A percentile compares a stretch with the other conserved stretches of the same genome.
These are phyloP conservation scores for Pseudeuparius sepicola DNA, from an alignment of 2,888 invertebrate genomes.

Conservation along the genomic window DNA sequence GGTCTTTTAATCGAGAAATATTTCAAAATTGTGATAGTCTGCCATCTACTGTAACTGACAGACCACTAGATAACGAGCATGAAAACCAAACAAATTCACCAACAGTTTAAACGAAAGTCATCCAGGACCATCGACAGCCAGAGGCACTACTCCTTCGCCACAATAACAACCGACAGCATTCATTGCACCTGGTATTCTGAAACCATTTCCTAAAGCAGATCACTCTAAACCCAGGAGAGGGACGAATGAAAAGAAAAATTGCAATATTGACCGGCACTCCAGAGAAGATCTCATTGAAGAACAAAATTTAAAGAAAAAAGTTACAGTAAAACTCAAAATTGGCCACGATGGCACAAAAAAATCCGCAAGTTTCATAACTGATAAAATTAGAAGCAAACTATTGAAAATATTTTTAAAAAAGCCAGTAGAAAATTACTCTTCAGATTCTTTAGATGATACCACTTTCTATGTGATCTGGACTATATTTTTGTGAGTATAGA, in stretches of 20 bases:
- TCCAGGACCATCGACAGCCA: constrained; percentile 3
- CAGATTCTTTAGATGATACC: constrained; percentile 1
- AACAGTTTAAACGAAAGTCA: constrained; percentile 4
- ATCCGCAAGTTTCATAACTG: too few species aligned
- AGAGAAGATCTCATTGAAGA: too few species aligned
- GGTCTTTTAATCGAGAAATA: too few species aligned
- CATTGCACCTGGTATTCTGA: constrained; percentile 5
- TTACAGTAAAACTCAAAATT: constrained; percentile 5
- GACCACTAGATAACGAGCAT: constrained; percentile 6
- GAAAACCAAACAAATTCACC: background rate
- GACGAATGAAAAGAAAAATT: too few species aligned
- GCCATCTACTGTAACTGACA: constrained; percentile 10
- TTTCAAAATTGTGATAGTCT: constrained; percentile 3
- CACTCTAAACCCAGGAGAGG: constrained; percentile 1
- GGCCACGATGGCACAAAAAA: background rate
- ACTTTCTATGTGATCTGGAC: constrained; percentile 6
- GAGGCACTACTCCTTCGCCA: constrained; percentile 2
- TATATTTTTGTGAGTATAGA: constrained; percentile 5
- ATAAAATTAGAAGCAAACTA: too few species aligned
- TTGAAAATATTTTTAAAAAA: too few species aligned
- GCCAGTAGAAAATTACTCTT: constrained; percentile 3
- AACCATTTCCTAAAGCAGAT: constrained; percentile 6
- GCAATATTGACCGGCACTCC: too few species aligned
- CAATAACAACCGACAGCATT: constrained; percentile 4
- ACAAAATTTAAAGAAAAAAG: constrained; percentile 10